A percentile compares a stretch with the other conserved stretches of the same genome.
phyloP scores from a whole-genome alignment of 92 coral and sea anemone species.

The Porites lobata region DNA sequence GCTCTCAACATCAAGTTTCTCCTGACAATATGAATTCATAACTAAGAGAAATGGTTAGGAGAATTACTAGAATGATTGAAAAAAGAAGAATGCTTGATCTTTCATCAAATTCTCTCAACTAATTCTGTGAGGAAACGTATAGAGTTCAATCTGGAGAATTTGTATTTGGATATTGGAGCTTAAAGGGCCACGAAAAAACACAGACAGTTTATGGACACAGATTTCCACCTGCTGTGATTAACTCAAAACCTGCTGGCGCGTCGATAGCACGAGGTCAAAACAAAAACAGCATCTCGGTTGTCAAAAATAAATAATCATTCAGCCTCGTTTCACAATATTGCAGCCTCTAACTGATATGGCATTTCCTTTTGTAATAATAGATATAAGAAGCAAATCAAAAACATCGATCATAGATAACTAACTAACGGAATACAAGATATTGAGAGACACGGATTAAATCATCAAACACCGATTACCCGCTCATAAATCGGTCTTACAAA shows the following conservation, averaged over 20 bases:
- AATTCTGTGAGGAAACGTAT: too few species aligned
- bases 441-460: neutral
- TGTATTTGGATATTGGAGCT: too few species aligned
- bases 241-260: conserved; percentile 3
- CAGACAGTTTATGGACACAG: neutral
- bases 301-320: conserved; percentile 7
- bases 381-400: neutral
- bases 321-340: neutral
- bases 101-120: too few species aligned
- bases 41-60: too few species aligned
- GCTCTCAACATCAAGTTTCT: too few species aligned
- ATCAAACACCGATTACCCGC: neutral
- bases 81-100: too few species aligned
- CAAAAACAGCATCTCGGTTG: neutral
- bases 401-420: neutral
- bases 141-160: neutral
- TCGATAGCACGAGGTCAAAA: conserved; percentile 18
- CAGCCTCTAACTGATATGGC: neutral
- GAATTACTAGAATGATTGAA: too few species aligned
- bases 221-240: neutral
- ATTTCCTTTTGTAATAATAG: neutral
- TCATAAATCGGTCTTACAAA: too few species aligned
- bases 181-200: too few species aligned
- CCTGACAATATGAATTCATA: too few species aligned
- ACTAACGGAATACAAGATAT: too few species aligned